These are phyloP conservation scores for Rhinella marina DNA, from an alignment of 2,797 vertebrate genomes.

Conservation along the genomic window DNA sequence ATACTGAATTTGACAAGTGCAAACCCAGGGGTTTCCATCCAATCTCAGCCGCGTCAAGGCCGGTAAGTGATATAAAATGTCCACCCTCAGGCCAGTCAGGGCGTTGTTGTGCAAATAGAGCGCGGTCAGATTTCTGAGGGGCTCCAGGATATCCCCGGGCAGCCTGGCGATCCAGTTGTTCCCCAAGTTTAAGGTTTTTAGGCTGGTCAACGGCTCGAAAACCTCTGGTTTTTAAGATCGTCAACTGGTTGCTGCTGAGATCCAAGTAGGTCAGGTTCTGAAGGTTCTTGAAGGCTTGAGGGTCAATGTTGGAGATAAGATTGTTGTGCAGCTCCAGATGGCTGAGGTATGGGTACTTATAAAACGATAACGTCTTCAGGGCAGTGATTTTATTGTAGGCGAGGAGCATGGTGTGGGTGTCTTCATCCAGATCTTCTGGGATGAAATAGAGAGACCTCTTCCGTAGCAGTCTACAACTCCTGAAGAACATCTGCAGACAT, in stretches of 20 bases:
- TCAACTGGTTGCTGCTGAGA: conserved; percentile 73
- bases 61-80: conserved; percentile 61
- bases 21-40: conserved; percentile 75
- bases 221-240: conserved; percentile 65
- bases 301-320: conserved; percentile 68
- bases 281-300: conserved; percentile 70
- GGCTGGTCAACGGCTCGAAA: conserved; percentile 68
- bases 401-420: conserved; percentile 67
- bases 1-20: conserved; percentile 72
- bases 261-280: conserved; percentile 71
- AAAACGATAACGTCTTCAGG: conserved; percentile 67
- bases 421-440: conserved; percentile 64
- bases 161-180: conserved; percentile 70
- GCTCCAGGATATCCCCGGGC: conserved; percentile 25
- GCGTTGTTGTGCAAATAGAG: conserved; percentile 71
- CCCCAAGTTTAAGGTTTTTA: conserved; percentile 68
- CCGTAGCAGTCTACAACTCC: conserved; percentile 68
- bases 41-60: conserved; percentile 61
- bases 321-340: conserved; percentile 73
- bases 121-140: conserved; percentile 65
- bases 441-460: conserved; percentile 66
- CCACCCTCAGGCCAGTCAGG: conserved; percentile 43
- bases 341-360: conserved; percentile 53
- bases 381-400: conserved; percentile 69
- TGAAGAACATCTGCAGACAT: conserved; percentile 67